Evolutionary conservation across 1,140 invertebrate species (phyloP).

Genomic region (Drosophila takahashii): DNA sequence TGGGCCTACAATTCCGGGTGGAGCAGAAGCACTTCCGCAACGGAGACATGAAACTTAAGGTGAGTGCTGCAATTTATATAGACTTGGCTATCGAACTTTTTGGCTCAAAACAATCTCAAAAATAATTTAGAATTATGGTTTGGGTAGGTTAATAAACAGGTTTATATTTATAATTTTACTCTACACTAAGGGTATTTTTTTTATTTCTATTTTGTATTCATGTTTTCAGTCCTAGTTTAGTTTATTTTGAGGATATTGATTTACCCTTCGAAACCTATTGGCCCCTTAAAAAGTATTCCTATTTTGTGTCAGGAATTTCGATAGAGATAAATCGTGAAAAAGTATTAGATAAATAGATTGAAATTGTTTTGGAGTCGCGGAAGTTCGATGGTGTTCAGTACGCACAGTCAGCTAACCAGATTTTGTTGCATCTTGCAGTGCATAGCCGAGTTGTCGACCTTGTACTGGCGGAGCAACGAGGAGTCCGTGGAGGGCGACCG

Average conservation of each 20-base stretch:
- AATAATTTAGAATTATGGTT: background rate
- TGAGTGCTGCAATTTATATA: conserved; percentile 34
- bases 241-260: too few species aligned
- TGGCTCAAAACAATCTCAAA: conserved; percentile 2
- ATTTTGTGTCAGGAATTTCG: too few species aligned
- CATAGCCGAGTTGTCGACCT: conserved; percentile 88
- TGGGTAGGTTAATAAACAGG: background rate
- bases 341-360: background rate
- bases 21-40: conserved; percentile 88
- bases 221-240: too few species aligned
- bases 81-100: background rate
- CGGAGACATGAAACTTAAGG: conserved; percentile 89
- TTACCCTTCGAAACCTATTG: too few species aligned
- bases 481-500: conserved; percentile 89
- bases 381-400: conserved; percentile 7
- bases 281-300: too few species aligned
- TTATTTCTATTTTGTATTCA: background rate
- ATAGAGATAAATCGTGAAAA: background rate
- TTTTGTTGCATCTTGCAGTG: conserved; percentile 85
- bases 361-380: conserved; percentile 1
- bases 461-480: conserved; percentile 91
- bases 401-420: conserved; percentile 9
- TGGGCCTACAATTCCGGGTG: conserved; percentile 89
- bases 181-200: background rate
- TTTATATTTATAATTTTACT: background rate